Base-by-base conservation (phyloP, 1,140 invertebrate species). In the Thaumetopoea pityocampa region DNA sequence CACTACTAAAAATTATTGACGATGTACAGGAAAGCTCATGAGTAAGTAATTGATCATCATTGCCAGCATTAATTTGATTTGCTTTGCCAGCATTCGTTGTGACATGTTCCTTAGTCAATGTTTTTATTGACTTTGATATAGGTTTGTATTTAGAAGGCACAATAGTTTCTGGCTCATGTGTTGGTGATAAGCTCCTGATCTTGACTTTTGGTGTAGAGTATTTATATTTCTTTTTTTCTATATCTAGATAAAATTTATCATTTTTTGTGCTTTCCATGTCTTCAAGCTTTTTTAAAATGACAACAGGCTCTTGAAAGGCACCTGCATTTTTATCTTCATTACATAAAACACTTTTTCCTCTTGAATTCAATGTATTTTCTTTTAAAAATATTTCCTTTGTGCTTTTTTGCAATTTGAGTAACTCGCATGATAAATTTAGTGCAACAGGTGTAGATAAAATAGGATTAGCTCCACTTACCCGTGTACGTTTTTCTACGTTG, bases 301-400 rank as follows among this genome's bases (percentile, higher is more conserved):
- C 60, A 6, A 67, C 37, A 34, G 49, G 53, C 29, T 55, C 44
- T 5, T 45, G 38, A 7, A 38, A 28, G 3, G 24, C 27, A 9
- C 19, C n/a, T n/a, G n/a, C n/a, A n/a, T n/a, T n/a, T n/a, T 72
- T 67, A 44, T 74, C 63, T 80, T 85, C n/a, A 78, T 70, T 46
- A 85, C 51, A 5, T 78, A 78, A 61, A 87, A 88, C 86, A 87
- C 87, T 58, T 60, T 87, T 83, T 3, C 87, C 87, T 3, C 79
- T 84, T 8, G 83, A 62, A 18, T 82, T 86, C 17, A 78, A 48
- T 33, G 90, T 86, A 12, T 87, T 89, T 48, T 90, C 86, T 40
- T 85, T 85, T 23, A 90, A 89, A 55, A 91, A 91, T 87, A 90
- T 91, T 46, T 91, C 89, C 43, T 88, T 84, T 20, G 92, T 88